Evolutionary conservation across 1,140 invertebrate species (phyloP).

Genomic region (Cherax destructor): DNA sequence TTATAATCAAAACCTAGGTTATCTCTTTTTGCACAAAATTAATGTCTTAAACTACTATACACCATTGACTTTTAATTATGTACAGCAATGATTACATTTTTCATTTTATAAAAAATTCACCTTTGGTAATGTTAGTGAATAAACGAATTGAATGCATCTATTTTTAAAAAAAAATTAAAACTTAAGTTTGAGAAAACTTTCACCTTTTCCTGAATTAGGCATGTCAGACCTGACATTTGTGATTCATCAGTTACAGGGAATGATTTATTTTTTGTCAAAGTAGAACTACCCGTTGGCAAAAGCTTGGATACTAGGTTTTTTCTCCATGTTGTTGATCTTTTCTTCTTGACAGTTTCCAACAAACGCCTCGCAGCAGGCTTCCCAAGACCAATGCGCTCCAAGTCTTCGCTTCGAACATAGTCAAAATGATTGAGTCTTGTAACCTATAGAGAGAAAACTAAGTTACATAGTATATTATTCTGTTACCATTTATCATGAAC

Average conservation of each 20-base stretch:
- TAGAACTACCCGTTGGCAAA: constrained; percentile 75
- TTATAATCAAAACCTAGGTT: too few relatives aligned
- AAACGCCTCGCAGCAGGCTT: constrained; percentile 92
- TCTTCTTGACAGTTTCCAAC: constrained; percentile 94
- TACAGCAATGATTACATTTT: too few relatives aligned
- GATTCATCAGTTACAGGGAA: constrained; percentile 4
- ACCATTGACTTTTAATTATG: too few relatives aligned
- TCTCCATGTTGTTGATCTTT: constrained; percentile 86
- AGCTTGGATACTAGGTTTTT: constrained; percentile 91
- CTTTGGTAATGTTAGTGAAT: too few relatives aligned
- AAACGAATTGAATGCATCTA: too few relatives aligned
- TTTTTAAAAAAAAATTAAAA: not conserved
- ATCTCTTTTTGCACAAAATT: too few relatives aligned
- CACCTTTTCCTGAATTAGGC: constrained; percentile 53
- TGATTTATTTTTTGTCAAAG: constrained; percentile 16
- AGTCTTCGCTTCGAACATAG: constrained; percentile 93
- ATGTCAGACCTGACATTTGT: constrained; percentile 48
- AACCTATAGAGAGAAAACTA: constrained; percentile 78
- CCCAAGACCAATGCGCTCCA: constrained; percentile 95
- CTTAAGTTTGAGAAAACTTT: not conserved
- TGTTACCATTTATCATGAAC: not conserved
- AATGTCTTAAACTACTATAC: too few relatives aligned
- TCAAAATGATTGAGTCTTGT: constrained; percentile 95
- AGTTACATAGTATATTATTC: not conserved
- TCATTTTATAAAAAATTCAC: too few relatives aligned